These are phyloP conservation scores for Pica pica DNA, from an alignment of 2,113 vertebrate species.

Conservation along the genomic window DNA sequence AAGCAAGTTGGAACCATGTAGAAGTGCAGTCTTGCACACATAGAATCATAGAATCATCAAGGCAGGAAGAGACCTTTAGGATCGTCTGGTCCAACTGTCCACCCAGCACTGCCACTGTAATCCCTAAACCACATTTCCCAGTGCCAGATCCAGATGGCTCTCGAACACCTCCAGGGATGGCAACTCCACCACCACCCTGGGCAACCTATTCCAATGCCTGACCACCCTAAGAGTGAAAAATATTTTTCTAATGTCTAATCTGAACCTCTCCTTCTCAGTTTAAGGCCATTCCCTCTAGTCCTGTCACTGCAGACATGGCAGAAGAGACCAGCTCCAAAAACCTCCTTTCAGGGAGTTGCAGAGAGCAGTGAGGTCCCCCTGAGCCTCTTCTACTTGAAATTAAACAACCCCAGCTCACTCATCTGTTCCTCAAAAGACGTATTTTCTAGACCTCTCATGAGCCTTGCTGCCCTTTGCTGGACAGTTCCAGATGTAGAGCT, in stretches of 20 bases:
- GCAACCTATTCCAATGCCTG: not conserved
- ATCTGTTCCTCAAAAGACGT: not conserved
- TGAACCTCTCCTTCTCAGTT: not conserved
- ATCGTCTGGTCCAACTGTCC: accelerated
- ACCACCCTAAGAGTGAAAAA: not conserved
- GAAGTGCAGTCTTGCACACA: not conserved
- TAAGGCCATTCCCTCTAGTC: not conserved
- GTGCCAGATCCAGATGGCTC: not conserved
- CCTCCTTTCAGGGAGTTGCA: not conserved
- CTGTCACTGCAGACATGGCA: not conserved
- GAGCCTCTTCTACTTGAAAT: not conserved
- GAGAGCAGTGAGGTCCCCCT: not conserved
- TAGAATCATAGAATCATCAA: not conserved
- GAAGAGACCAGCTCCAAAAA: accelerated
- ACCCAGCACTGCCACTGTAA: not conserved
- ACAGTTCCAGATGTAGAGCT: not conserved
- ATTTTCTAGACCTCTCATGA: not conserved
- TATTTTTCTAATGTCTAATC: not conserved
- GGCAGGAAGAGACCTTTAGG: not conserved
- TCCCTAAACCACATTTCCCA: not conserved
- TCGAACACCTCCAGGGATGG: not conserved
- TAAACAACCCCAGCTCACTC: not conserved
- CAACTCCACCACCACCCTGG: not conserved
- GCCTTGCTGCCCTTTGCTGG: not conserved
- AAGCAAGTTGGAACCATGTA: not conserved